phyloP scores from a whole-genome alignment of 2,888 invertebrate species.

The Papilio elwesi region DNA sequence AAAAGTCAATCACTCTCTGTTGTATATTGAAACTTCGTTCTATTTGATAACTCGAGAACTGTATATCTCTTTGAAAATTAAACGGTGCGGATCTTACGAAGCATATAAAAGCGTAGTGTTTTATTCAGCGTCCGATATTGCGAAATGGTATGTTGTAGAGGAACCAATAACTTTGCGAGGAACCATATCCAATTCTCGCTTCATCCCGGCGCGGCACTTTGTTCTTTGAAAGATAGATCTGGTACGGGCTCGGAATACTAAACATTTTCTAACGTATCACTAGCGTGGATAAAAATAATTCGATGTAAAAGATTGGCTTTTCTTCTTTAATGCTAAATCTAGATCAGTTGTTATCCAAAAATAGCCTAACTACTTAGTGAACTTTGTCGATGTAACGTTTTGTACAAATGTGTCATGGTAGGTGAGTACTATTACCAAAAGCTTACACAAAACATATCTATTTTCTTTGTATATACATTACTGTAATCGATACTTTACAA shows the following conservation, averaged over 20 bases:
- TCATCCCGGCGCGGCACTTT: conserved; percentile 64
- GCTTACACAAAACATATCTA: too few relatives aligned
- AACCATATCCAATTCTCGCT: conserved; percentile 58
- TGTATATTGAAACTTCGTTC: background rate
- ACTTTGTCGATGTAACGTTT: too few relatives aligned
- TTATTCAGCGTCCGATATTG: conserved; percentile 38
- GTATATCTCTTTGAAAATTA: background rate
- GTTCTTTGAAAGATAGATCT: conserved; percentile 68
- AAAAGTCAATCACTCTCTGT: too few relatives aligned
- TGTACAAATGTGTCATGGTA: too few relatives aligned
- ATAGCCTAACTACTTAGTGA: too few relatives aligned
- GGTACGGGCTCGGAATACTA: conserved; percentile 60
- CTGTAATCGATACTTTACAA: too few relatives aligned
- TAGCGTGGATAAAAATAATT: conserved; percentile 1
- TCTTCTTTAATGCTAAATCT: too few relatives aligned
- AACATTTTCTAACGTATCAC: conserved; percentile 39
- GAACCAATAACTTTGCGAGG: conserved; percentile 37
- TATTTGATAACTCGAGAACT: background rate
- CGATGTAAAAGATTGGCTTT: background rate
- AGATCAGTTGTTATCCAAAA: too few relatives aligned
- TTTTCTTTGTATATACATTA: too few relatives aligned
- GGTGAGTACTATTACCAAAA: too few relatives aligned
- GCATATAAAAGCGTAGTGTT: conserved; percentile 29
- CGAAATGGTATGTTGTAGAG: conserved; percentile 31
- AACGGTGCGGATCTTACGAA: background rate